Conservation (phyloP, 1,140 invertebrate species). For the Araneus ventricosus region DNA sequence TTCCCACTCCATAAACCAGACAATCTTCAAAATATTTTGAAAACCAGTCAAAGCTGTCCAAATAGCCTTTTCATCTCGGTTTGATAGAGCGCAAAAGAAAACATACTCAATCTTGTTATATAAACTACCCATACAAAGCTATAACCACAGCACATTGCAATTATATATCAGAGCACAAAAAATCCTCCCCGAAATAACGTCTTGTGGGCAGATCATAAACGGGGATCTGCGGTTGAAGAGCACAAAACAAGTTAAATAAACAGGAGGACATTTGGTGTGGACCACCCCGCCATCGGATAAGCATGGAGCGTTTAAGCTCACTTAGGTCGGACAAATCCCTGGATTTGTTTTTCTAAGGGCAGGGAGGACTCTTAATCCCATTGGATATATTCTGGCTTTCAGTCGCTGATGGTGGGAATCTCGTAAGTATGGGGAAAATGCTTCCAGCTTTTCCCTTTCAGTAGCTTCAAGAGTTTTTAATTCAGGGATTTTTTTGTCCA, state of each 20-base stretch:
- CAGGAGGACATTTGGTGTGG: background rate
- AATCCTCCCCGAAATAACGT: background rate
- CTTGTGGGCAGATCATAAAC: background rate
- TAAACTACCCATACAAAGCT: background rate
- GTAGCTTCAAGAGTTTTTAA: background rate
- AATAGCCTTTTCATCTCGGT: background rate
- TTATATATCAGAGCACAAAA: background rate
- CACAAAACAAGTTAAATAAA: constrained; percentile 51
- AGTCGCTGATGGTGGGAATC: background rate
- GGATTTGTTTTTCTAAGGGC: constrained; percentile 45
- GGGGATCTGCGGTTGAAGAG: background rate
- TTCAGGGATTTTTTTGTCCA: background rate
- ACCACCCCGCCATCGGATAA: background rate
- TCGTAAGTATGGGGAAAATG: background rate
- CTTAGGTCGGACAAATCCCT: constrained; percentile 36
- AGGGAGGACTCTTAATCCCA: background rate
- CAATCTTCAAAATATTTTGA: background rate
- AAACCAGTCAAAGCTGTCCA: constrained; percentile 18
- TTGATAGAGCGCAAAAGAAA: background rate
- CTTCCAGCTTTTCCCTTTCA: background rate
- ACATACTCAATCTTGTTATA: constrained; percentile 2
- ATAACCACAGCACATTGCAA: background rate
- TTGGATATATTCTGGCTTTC: background rate
- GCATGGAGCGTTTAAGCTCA: constrained; percentile 30
- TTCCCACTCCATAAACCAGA: background rate